A percentile compares a stretch with the other conserved stretches of the same genome.
Evolutionary conservation across 2,113 vertebrate species (phyloP).

Genomic region (Thalassoma bifasciatum): DNA sequence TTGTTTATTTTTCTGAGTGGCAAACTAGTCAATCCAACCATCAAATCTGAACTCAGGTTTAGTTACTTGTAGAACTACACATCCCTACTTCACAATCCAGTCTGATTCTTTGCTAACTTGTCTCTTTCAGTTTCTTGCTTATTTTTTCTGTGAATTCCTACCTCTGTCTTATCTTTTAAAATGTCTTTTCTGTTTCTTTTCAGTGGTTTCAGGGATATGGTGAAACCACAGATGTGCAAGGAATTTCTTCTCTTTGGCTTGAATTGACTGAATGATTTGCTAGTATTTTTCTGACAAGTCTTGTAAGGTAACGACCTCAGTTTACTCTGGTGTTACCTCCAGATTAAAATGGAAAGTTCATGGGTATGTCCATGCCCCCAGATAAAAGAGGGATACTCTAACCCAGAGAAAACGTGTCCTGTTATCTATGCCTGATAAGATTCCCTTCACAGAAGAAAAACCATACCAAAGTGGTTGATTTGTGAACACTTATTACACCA

Average conservation of each 20-base stretch:
- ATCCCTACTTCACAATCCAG: neutral
- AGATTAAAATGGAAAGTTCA: slow-evolving; percentile 46
- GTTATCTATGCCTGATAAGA: slow-evolving; percentile 48
- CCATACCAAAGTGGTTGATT: slow-evolving; percentile 18
- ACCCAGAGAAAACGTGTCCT: slow-evolving; percentile 25
- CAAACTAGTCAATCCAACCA: neutral
- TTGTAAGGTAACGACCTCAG: slow-evolving; percentile 40
- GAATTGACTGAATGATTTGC: slow-evolving; percentile 52
- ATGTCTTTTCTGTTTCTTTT: neutral
- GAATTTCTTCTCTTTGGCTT: slow-evolving; percentile 42
- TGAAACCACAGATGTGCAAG: slow-evolving; percentile 31
- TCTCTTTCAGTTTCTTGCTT: neutral
- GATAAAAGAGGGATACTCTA: slow-evolving; percentile 53
- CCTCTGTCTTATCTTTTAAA: neutral
- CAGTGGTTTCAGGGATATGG: slow-evolving; percentile 23
- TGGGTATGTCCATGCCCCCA: slow-evolving; percentile 38
- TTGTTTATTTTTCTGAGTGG: neutral
- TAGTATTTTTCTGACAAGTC: slow-evolving; percentile 44
- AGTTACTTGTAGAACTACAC: neutral
- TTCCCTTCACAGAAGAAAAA: slow-evolving; percentile 13
- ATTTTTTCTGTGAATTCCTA: neutral
- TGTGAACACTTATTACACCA: slow-evolving; percentile 18
- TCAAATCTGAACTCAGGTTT: neutral
- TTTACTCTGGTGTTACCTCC: slow-evolving; percentile 25
- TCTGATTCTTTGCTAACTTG: neutral